phyloP scores from a whole-genome alignment of 2,797 vertebrate species.

The Helarctos malayanus region DNA sequence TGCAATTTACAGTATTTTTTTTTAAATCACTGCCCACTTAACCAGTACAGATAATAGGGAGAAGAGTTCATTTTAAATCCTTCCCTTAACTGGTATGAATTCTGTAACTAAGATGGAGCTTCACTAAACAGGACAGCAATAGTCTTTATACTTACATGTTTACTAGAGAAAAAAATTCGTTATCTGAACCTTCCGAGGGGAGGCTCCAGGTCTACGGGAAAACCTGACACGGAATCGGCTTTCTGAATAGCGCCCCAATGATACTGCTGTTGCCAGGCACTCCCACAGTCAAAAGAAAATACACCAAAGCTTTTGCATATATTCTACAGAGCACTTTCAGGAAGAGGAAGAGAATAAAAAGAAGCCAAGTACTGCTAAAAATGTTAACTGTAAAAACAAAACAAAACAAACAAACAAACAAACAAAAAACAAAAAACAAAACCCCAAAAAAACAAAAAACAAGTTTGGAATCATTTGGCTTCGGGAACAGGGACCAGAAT shows the following conservation, averaged over 20 bases:
- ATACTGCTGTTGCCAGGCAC: background rate
- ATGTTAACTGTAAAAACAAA: background rate
- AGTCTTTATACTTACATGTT: background rate
- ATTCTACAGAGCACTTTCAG: background rate
- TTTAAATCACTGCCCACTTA: background rate
- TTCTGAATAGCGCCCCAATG: background rate
- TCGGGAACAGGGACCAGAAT: background rate
- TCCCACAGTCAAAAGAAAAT: background rate
- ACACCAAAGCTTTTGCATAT: background rate
- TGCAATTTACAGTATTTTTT: constrained; percentile 39
- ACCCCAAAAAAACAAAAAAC: background rate
- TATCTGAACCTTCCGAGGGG: background rate
- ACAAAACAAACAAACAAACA: background rate
- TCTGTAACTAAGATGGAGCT: constrained; percentile 10
- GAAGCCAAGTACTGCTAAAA: background rate
- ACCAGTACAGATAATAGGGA: background rate
- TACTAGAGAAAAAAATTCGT: background rate
- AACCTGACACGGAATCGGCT: background rate
- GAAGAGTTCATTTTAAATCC: constrained; percentile 15
- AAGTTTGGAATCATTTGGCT: background rate
- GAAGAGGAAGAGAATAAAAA: background rate
- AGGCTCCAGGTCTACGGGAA: background rate
- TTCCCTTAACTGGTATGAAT: constrained; percentile 36
- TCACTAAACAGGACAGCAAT: background rate
- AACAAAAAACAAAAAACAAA: background rate